phyloP scores from a whole-genome alignment of 1,140 invertebrate genomes.

The Drosophila leontia region DNA sequence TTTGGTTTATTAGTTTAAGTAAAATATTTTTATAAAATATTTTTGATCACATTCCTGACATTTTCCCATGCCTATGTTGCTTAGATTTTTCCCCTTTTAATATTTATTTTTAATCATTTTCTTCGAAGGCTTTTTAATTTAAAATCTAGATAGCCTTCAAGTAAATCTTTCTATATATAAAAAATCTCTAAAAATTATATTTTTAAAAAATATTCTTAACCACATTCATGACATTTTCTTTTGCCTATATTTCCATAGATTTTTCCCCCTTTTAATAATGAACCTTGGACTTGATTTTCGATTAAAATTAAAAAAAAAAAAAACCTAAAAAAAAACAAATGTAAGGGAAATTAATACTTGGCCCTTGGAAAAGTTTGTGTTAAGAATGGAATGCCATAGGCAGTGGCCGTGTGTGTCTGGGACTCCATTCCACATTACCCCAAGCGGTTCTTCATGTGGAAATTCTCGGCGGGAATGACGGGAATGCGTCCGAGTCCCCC shows the following conservation, averaged over 20 bases:
- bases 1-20: no score
- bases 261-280: background rate
- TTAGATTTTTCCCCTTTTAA: no score
- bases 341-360: slow-evolving; percentile 25
- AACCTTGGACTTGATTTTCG: slow-evolving; percentile 2
- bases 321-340: background rate
- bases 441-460: slow-evolving; percentile 16
- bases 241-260: background rate
- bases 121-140: no score
- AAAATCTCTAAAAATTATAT: background rate
- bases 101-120: no score
- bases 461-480: slow-evolving; percentile 22
- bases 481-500: slow-evolving; percentile 24
- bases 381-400: slow-evolving; percentile 24
- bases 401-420: slow-evolving; percentile 7
- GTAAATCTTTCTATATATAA: no score
- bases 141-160: no score
- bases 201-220: background rate
- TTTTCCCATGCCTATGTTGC: no score
- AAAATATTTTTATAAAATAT: no score
- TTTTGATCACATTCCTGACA: no score
- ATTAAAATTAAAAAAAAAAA: slow-evolving; percentile 10
- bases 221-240: slow-evolving; percentile 1
- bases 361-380: slow-evolving; percentile 4
- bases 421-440: slow-evolving; percentile 6